These are phyloP conservation scores for Luperina nickerlii DNA, from an alignment of 2,888 invertebrate genomes.

Conservation along the genomic window DNA sequence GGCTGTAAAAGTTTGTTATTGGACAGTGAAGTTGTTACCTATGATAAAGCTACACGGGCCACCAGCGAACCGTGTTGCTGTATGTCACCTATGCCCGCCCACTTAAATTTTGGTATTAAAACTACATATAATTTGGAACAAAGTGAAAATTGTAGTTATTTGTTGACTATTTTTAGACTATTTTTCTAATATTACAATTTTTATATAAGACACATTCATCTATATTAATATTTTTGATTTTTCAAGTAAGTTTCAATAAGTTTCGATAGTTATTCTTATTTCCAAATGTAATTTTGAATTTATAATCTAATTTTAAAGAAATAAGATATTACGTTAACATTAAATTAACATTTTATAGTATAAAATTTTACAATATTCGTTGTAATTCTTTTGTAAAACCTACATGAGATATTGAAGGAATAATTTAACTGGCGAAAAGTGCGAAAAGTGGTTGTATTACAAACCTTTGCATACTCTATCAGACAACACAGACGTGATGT, in stretches of 20 bases:
- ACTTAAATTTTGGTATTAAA: neutral
- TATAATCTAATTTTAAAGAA: no score
- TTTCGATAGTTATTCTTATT: neutral
- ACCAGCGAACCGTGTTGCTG: no score
- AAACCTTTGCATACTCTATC: neutral
- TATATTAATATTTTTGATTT: neutral
- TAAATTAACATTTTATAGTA: neutral
- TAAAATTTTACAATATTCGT: neutral
- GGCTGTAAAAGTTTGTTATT: neutral
- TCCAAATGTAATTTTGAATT: neutral
- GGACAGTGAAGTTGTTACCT: neutral
- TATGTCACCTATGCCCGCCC: neutral
- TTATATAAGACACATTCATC: neutral
- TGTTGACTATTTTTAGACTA: neutral
- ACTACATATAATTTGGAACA: neutral
- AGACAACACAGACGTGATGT: neutral
- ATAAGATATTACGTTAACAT: neutral
- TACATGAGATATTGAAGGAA: neutral
- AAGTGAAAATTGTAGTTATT: neutral
- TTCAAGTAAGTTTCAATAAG: no score
- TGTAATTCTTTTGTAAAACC: neutral
- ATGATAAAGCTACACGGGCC: no score
- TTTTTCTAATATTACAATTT: neutral
- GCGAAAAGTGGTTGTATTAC: neutral
- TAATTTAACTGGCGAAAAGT: neutral